Evolutionary conservation across 2,797 vertebrate genomes (phyloP), one percentile per base, ranked within the genome.

Genomic region (Clarias laeviceps): DNA sequence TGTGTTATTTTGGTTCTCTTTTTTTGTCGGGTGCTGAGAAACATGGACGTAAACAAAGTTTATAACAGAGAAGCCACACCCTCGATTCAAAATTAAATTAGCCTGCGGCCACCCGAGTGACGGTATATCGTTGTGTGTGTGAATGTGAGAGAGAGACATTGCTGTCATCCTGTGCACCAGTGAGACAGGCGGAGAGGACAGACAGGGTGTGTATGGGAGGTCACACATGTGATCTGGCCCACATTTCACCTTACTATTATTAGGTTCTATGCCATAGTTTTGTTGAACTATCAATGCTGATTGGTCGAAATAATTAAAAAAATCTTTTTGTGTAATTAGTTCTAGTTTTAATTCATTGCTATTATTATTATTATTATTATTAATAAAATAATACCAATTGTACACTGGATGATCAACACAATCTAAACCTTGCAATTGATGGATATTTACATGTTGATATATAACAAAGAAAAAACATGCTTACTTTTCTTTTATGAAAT

Each of bases 21-120:
- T 73, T 87, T 91, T 89, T 91, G 84, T 81, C 74, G 82, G 83
- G 91, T 84, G 88, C 90, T 91, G 91, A 93, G 90, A 89, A 91
- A 94, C 88, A 92, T 82, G 89, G 88, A 88, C 59, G 61, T 83
- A 88, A 88, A 88, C 87, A 87, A 86, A 83, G 66, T 72, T 85
- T 37, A 77, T 70, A 79, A 83, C 87, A 84, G 76, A 83, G 79
- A 77, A 62, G 81, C 50, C 77, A 80, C 83, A 82, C 80, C 76
- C 82, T 81, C 37, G 11, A 57, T 64, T 64, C 20, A 20, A 54
- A 83, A 61, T 61, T 59, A 81, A 80, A 76, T 61, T 70, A 80
- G 82, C 69, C 59, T 80, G 82, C 22, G 77, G 78, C 82, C 86
- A 87, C 77, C 82, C 50, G 59, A 70, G 82, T 81, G 69, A 82